phyloP scores from a whole-genome alignment of 30 jellyfish, hydroid and myxozoan species.

The Nemopilema nomurai region DNA sequence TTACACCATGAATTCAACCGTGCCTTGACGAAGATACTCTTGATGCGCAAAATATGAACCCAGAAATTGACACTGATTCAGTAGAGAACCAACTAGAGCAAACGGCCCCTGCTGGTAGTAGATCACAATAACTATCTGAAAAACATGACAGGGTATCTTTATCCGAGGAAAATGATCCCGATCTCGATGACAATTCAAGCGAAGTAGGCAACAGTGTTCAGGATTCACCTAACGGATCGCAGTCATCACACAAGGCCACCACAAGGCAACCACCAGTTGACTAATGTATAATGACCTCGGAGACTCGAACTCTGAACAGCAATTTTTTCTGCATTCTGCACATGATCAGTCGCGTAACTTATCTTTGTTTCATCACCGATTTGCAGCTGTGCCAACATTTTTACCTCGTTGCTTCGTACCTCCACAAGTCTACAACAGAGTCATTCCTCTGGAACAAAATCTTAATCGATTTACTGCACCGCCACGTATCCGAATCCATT shows the following conservation, averaged over 20 bases:
- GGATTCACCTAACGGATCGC: constrained; percentile 29
- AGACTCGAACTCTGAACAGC: constrained; percentile 26
- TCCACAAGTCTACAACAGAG: constrained; percentile 9
- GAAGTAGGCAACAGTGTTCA: constrained; percentile 12
- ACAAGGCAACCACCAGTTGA: constrained; percentile 31
- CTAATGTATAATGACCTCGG: constrained; percentile 13
- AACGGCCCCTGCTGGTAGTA: constrained; percentile 12
- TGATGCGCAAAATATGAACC: constrained; percentile 14
- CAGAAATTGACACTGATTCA: constrained; percentile 7
- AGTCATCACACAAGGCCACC: constrained; percentile 1
- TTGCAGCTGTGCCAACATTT: constrained; percentile 18
- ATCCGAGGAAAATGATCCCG: neutral
- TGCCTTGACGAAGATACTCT: constrained; percentile 2
- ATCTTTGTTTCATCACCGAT: constrained; percentile 1
- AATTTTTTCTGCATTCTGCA: constrained; percentile 14
- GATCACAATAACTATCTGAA: constrained; percentile 13
- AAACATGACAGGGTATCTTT: neutral
- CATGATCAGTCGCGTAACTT: constrained; percentile 6
- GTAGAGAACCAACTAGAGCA: constrained; percentile 12
- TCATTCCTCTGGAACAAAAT: constrained; percentile 1
- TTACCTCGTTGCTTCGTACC: constrained; percentile 9
- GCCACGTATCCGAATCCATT: constrained; percentile 13
- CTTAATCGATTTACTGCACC: constrained; percentile 17
- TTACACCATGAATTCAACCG: constrained; percentile 21
- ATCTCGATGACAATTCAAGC: constrained; percentile 10